Percentiles rank a stretch among this genome's conserved stretches.
Evolutionary conservation across 2,888 invertebrate species (phyloP).

Genomic region (Electrophaes corylata): DNA sequence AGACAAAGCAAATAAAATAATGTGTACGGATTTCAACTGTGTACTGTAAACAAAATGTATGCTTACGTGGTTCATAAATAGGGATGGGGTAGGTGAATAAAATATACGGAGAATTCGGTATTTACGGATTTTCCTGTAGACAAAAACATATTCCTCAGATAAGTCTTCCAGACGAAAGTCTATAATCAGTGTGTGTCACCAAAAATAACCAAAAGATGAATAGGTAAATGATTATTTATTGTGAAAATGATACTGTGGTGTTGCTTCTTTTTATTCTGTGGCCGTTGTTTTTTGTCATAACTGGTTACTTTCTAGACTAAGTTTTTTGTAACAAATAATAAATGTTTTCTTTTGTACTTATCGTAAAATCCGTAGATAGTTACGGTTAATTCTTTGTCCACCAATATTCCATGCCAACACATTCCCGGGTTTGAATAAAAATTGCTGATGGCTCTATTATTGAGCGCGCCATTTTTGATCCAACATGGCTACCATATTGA

Average conservation of each 20-base stretch:
- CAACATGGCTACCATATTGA: constrained; percentile 55
- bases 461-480: constrained; percentile 69
- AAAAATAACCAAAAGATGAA: too few relatives aligned
- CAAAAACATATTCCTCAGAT: too few relatives aligned
- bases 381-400: background rate
- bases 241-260: too few relatives aligned
- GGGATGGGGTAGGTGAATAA: constrained; percentile 21
- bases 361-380: too few relatives aligned
- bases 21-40: constrained; percentile 32
- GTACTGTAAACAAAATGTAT: constrained; percentile 55
- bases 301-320: too few relatives aligned
- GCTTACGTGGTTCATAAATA: constrained; percentile 38
- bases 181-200: too few relatives aligned
- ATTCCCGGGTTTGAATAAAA: constrained; percentile 53
- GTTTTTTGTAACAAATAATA: too few relatives aligned
- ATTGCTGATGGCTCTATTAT: constrained; percentile 62
- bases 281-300: too few relatives aligned
- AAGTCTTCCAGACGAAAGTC: too few relatives aligned
- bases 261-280: too few relatives aligned
- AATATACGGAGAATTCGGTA: background rate
- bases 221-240: too few relatives aligned
- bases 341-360: too few relatives aligned
- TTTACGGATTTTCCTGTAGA: background rate
- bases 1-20: constrained; percentile 43
- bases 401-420: background rate